Conservation (phyloP, 2,113 vertebrate species). For the Pelodiscus sinensis region DNA sequence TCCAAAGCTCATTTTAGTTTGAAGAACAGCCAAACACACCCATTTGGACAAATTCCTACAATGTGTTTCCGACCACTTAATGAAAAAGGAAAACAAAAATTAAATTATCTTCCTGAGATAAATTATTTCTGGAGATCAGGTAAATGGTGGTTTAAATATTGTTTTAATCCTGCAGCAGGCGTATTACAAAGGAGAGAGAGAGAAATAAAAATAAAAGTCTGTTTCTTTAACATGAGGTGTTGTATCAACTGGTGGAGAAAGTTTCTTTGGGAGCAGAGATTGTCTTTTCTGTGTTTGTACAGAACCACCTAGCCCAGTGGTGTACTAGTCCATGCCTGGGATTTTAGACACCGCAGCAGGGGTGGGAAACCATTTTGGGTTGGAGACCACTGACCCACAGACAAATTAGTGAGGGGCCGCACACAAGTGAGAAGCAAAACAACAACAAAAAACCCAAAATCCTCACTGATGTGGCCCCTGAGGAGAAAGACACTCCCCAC, state of each 20-base stretch:
- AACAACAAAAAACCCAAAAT: too few species aligned
- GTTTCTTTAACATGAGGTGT: background rate
- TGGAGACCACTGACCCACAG: too few species aligned
- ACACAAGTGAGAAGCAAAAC: too few species aligned
- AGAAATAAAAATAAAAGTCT: fast-evolving
- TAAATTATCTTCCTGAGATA: conserved; percentile 9
- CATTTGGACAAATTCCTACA: background rate
- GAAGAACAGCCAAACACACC: conserved; percentile 62
- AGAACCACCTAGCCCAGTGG: background rate
- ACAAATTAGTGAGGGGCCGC: too few species aligned
- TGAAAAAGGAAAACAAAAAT: conserved; percentile 30
- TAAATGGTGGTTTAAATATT: background rate
- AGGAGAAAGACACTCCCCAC: too few species aligned
- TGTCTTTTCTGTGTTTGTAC: background rate
- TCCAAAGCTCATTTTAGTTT: conserved; percentile 41
- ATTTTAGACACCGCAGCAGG: too few species aligned
- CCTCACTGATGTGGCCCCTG: too few species aligned
- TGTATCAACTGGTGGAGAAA: background rate
- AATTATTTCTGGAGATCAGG: background rate
- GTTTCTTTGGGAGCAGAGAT: background rate
- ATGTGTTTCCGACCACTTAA: conserved; percentile 9
- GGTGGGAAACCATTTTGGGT: too few species aligned
- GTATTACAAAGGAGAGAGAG: background rate
- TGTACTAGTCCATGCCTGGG: background rate
- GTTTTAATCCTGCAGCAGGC: background rate